A percentile compares a stretch with the other conserved stretches of the same genome.
Conservation (phyloP, 1,140 invertebrate species). For the Anadara kagoshimensis region DNA sequence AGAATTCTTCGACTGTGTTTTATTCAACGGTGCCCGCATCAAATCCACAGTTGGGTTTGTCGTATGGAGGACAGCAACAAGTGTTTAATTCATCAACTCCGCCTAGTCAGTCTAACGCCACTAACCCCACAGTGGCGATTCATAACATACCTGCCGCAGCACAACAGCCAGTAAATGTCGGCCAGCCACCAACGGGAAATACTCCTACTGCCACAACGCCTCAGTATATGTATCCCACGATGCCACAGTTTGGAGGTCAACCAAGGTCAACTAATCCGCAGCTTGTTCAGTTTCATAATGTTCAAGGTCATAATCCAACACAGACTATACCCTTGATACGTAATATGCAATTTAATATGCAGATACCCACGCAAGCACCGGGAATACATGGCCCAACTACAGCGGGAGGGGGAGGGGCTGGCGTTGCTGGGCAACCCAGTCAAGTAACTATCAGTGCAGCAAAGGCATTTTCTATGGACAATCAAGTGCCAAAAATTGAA, state of each 20-base stretch:
- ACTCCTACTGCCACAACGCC: slow-evolving; percentile 28
- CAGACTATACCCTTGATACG: slow-evolving; percentile 36
- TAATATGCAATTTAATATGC: slow-evolving; percentile 45
- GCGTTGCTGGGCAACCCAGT: slow-evolving; percentile 20
- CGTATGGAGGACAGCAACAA: slow-evolving; percentile 31
- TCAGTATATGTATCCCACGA: slow-evolving; percentile 34
- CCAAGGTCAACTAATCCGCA: slow-evolving; percentile 23
- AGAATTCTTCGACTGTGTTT: slow-evolving; percentile 31
- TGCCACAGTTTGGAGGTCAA: slow-evolving; percentile 26
- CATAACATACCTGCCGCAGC: background rate
- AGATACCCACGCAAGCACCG: slow-evolving; percentile 20
- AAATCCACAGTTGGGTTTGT: slow-evolving; percentile 24
- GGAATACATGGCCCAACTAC: slow-evolving; percentile 15
- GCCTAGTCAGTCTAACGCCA: slow-evolving; percentile 33
- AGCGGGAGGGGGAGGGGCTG: slow-evolving; percentile 2
- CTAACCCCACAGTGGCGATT: slow-evolving; percentile 33
- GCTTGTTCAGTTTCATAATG: slow-evolving; percentile 33
- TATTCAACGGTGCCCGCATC: slow-evolving; percentile 31
- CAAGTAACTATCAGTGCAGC: slow-evolving; percentile 41
- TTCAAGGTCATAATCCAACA: slow-evolving; percentile 29
- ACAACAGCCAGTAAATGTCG: slow-evolving; percentile 26
- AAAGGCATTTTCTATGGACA: slow-evolving; percentile 30
- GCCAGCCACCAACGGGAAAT: slow-evolving; percentile 23
- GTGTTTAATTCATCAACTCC: slow-evolving; percentile 21
- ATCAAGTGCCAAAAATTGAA: slow-evolving; percentile 34